Conservation (phyloP, 2,888 invertebrate genomes). For the Prosapia bicincta region DNA sequence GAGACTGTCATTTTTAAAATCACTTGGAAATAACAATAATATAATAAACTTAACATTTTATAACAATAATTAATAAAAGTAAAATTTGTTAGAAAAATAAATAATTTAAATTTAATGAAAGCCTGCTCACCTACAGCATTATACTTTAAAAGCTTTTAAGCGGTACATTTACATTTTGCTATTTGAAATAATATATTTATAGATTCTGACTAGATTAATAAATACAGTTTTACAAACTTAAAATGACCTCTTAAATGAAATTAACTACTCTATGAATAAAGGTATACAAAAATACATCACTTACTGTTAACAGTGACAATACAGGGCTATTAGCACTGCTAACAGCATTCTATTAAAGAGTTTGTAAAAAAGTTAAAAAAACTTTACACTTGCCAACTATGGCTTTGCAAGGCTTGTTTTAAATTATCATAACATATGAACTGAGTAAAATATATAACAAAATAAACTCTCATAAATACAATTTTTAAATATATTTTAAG, state of each 20-base stretch:
- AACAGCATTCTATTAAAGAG: neutral
- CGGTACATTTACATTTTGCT: neutral
- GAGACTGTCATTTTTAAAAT: conserved; percentile 2
- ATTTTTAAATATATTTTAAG: neutral
- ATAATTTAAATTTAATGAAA: neutral
- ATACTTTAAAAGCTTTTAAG: neutral
- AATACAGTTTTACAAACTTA: neutral
- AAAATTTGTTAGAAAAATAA: neutral
- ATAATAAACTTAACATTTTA: neutral
- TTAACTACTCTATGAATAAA: no score
- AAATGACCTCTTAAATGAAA: neutral
- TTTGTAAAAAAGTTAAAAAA: neutral
- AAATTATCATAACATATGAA: neutral
- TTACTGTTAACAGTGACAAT: neutral
- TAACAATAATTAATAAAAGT: neutral
- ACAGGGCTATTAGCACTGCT: neutral
- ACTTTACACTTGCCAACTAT: neutral
- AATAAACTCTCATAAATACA: neutral
- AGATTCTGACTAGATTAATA: neutral
- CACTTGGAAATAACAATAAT: neutral
- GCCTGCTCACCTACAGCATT: neutral
- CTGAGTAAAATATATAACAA: neutral
- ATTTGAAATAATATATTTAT: neutral
- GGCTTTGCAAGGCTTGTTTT: neutral
- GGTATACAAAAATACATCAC: neutral